Percentiles rank a stretch among this genome's conserved stretches.
Evolutionary conservation across 2,113 vertebrate genomes (phyloP).

Genomic region (Zosterops pallidus): DNA sequence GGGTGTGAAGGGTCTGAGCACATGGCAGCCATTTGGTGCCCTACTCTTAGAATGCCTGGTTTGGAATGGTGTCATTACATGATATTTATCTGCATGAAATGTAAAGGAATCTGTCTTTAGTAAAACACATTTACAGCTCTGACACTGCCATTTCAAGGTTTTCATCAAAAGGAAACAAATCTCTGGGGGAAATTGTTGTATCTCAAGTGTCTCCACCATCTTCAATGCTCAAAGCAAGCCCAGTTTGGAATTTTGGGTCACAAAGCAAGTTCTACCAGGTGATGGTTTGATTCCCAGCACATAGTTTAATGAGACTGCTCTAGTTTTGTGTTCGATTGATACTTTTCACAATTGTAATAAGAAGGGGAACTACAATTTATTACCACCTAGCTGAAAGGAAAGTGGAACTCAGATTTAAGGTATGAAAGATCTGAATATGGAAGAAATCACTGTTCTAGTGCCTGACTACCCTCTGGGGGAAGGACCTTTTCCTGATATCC

Average conservation of each 20-base stretch:
- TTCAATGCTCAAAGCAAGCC: neutral
- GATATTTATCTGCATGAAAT: neutral
- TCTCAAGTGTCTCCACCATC: neutral
- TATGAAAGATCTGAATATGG: neutral
- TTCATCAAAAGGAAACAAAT: neutral
- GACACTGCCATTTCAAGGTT: neutral
- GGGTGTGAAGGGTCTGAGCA: neutral
- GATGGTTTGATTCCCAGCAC: neutral
- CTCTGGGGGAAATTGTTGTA: neutral
- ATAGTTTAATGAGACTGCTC: neutral
- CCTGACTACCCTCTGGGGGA: too few relatives aligned
- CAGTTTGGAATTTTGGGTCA: neutral
- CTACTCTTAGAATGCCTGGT: neutral
- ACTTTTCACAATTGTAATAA: neutral
- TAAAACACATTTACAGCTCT: neutral
- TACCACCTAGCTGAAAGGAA: neutral
- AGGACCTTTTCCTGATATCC: neutral
- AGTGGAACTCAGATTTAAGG: neutral
- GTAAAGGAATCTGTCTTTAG: neutral
- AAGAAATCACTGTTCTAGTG: neutral
- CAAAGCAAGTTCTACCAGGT: neutral
- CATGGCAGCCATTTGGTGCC: neutral
- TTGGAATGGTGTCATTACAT: neutral
- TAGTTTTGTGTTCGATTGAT: neutral
- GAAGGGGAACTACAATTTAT: neutral